phyloP scores from a whole-genome alignment of 2,113 vertebrate species.

The Antidorcas marsupialis region DNA sequence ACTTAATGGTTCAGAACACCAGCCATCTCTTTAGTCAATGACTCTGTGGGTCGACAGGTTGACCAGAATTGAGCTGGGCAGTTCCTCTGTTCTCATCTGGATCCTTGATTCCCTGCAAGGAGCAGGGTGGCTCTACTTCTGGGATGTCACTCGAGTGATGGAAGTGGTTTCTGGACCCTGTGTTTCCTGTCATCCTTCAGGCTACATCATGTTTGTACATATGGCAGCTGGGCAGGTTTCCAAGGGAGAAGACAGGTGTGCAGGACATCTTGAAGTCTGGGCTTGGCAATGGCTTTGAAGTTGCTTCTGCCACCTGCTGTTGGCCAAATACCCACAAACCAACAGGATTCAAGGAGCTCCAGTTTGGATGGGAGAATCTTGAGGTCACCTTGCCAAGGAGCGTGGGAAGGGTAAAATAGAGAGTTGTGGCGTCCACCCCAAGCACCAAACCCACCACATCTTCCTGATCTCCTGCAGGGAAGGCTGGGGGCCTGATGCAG shows the following conservation, averaged over 20 bases:
- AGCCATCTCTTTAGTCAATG: background rate
- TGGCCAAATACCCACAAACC: background rate
- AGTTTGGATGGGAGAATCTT: background rate
- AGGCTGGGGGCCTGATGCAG: background rate
- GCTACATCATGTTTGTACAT: background rate
- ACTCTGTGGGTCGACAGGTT: background rate
- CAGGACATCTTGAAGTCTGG: background rate
- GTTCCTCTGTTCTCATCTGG: background rate
- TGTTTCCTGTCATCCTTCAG: background rate
- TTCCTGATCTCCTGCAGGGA: background rate
- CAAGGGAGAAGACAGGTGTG: background rate
- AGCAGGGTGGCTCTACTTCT: background rate
- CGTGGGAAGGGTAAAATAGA: background rate
- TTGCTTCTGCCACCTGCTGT: background rate
- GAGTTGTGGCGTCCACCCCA: background rate
- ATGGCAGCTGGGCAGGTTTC: background rate
- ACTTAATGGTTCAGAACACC: background rate
- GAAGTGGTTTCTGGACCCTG: background rate
- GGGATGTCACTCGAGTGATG: background rate
- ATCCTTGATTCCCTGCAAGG: background rate
- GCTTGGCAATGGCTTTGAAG: background rate
- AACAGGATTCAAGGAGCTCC: background rate
- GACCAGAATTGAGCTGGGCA: background rate
- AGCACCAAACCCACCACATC: background rate
- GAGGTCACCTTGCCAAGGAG: background rate